These are phyloP conservation scores for Molothrus ater DNA, from an alignment of 2,797 vertebrate species.

Conservation along the genomic window DNA sequence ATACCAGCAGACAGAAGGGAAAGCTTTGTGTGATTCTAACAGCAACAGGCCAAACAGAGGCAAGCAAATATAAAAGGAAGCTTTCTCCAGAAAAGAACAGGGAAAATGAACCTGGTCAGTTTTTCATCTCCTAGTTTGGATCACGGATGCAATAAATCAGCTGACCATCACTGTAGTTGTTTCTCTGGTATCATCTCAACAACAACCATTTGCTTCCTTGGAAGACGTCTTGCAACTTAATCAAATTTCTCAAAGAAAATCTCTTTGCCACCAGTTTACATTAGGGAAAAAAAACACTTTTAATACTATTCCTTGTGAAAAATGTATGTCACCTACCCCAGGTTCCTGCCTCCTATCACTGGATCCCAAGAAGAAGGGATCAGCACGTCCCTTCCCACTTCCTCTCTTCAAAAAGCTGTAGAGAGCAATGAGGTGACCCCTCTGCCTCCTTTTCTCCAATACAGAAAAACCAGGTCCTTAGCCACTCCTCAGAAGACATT, in stretches of 20 bases:
- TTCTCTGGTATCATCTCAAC: not conserved
- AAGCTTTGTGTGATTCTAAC: not conserved
- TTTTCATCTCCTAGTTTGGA: not conserved
- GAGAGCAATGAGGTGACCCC: not conserved
- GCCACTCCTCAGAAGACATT: not conserved
- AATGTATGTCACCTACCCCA: not conserved
- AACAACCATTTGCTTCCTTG: not conserved
- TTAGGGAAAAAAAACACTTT: rapidly evolving
- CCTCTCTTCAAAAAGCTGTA: not conserved
- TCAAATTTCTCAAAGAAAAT: not conserved
- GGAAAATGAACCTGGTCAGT: not conserved
- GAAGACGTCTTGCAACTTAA: not conserved
- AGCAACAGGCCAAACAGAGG: not conserved
- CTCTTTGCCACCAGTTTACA: not conserved
- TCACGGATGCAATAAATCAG: not conserved
- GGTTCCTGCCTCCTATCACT: not conserved
- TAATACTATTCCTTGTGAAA: not conserved
- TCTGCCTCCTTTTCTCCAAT: not conserved
- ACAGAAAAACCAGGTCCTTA: not conserved
- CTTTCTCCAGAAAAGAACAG: not conserved
- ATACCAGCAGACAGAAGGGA: not conserved
- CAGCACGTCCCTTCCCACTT: not conserved
- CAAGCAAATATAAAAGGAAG: not conserved
- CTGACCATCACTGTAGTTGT: not conserved
- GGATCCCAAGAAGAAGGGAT: not conserved